Evolutionary conservation across 2,113 vertebrate genomes (phyloP).

Genomic region (Anarhynchus alexandrinus): DNA sequence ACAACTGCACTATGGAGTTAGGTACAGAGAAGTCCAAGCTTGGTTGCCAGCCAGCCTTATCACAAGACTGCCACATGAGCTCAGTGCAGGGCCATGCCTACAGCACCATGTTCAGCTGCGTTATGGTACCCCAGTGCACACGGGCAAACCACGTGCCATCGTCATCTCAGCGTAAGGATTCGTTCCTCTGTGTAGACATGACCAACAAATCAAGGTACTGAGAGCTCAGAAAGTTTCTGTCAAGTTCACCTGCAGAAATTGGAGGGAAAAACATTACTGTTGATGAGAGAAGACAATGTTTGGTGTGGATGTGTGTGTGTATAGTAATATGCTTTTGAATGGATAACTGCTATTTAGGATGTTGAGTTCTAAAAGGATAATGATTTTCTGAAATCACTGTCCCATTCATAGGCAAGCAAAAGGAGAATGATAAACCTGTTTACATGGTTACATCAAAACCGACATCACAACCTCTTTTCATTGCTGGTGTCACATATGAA

Average conservation of each 20-base stretch:
- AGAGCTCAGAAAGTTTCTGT: background rate
- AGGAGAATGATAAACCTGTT: background rate
- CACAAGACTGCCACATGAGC: background rate
- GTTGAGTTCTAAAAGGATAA: background rate
- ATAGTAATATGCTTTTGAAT: background rate
- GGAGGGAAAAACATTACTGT: background rate
- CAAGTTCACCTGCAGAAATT: background rate
- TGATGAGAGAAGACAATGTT: background rate
- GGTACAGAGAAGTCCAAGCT: background rate
- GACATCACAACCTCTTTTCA: background rate
- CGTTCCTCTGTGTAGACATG: background rate
- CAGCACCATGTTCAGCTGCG: rapidly evolving
- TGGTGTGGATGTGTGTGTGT: background rate
- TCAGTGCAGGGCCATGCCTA: background rate
- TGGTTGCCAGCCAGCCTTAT: background rate
- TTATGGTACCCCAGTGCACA: background rate
- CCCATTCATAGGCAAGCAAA: background rate
- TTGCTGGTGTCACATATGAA: background rate
- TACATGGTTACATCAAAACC: background rate
- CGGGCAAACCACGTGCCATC: rapidly evolving
- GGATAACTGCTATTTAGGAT: background rate
- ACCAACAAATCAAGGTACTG: background rate
- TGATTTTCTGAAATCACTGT: background rate
- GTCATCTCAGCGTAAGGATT: background rate
- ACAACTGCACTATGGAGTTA: background rate